These are phyloP conservation scores for Pecten maximus DNA, from an alignment of 2,888 invertebrate genomes.

Conservation along the genomic window DNA sequence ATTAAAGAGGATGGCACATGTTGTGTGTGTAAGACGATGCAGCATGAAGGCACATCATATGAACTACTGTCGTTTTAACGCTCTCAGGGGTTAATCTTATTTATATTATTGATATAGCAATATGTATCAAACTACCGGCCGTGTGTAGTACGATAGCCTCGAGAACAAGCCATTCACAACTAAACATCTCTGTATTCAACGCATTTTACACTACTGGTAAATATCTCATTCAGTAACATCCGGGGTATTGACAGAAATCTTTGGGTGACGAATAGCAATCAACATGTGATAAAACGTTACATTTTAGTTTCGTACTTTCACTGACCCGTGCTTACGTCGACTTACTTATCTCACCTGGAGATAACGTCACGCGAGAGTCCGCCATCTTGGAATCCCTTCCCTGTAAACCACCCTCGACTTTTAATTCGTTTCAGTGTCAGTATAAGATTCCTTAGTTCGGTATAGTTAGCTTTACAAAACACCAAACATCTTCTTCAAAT, in stretches of 20 bases:
- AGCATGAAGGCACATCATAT: not conserved
- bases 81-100: too few species aligned
- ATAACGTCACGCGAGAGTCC: constrained; percentile 28
- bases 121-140: too few species aligned
- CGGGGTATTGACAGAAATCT: not conserved
- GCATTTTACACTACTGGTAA: not conserved
- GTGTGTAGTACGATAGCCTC: not conserved
- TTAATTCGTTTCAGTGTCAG: constrained; percentile 21
- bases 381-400: constrained; percentile 26
- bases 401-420: not conserved
- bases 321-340: not conserved
- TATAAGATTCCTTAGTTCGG: not conserved
- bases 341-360: not conserved
- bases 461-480: not conserved
- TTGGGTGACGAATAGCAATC: not conserved
- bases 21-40: not conserved
- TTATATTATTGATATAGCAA: too few species aligned
- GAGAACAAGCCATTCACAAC: not conserved
- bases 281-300: constrained; percentile 28
- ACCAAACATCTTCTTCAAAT: not conserved
- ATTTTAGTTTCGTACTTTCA: constrained; percentile 33
- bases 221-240: not conserved
- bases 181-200: not conserved
- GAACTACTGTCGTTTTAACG: not conserved
- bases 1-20: constrained; percentile 25